phyloP scores from a whole-genome alignment of 2,888 invertebrate genomes.

The Periphyllus acericola region DNA sequence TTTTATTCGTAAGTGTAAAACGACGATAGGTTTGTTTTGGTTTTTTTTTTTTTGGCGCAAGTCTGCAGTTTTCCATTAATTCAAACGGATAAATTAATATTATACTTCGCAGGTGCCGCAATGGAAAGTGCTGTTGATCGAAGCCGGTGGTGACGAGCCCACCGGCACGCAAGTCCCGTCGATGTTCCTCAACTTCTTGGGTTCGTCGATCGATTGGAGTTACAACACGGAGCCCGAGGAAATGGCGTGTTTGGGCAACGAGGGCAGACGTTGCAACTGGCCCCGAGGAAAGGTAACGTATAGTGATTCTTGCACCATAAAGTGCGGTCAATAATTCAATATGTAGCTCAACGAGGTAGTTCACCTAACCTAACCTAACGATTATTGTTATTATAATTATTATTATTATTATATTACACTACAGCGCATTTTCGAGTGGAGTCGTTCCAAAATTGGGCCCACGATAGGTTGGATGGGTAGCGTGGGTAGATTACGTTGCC shows the following conservation, averaged over 20 bases:
- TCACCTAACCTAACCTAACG: too few species aligned
- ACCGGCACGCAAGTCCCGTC: conserved; percentile 90
- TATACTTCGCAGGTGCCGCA: conserved; percentile 70
- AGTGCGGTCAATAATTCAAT: not conserved
- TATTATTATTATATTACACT: too few species aligned
- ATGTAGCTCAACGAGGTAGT: too few species aligned
- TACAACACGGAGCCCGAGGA: conserved; percentile 87
- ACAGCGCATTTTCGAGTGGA: too few species aligned
- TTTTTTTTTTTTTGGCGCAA: not conserved
- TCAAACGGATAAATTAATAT: too few species aligned
- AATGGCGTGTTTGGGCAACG: conserved; percentile 79
- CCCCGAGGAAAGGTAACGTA: conserved; percentile 80
- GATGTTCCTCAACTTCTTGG: conserved; percentile 87
- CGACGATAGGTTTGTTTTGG: not conserved
- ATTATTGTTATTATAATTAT: too few species aligned
- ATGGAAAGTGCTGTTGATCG: conserved; percentile 78
- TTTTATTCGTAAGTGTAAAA: too few species aligned
- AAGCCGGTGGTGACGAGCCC: conserved; percentile 86
- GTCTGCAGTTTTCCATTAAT: too few species aligned
- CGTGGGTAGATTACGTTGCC: too few species aligned
- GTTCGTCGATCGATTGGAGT: conserved; percentile 88
- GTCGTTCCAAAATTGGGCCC: too few species aligned
- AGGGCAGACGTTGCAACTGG: conserved; percentile 81
- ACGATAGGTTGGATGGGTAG: too few species aligned
- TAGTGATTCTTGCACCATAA: not conserved